Evolutionary conservation across 2,797 vertebrate genomes (phyloP), one percentile per base, ranked within the genome.

Genomic region (Cheirogaleus major): DNA sequence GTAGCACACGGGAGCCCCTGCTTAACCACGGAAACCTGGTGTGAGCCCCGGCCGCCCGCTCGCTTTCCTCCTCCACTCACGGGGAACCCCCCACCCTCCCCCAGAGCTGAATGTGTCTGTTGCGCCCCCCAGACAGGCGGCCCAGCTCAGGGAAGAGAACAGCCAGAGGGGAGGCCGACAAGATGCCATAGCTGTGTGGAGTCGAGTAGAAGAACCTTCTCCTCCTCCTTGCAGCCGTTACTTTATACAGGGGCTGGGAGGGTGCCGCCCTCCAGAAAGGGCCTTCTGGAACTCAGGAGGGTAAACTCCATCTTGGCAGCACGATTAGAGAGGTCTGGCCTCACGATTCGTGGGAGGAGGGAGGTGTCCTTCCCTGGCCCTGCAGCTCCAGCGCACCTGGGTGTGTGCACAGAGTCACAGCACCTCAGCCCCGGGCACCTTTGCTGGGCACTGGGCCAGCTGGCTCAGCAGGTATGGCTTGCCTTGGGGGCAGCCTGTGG

Each of bases 341-440:
- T 83, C 35, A 72, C 25, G 57, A n/a, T 12, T 1, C 4, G 43
- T 50, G 43, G 1, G 0, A 59, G 70, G 45, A 82, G 30, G 5
- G 1, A 12, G 3, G 4, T 2, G 5, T 23, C 41, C 50, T 50
- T 18, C 20, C n/a, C 38, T 5, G 27, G 6, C 12, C 7, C 10
- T 7, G 52, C 35, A 30, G n/a, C 75, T 38, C 4, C 4, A 50
- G 32, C 38, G 6, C 35, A n/a, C 27, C 30, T 23, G n/a, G 30
- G 50, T 18, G n/a, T 35, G 25, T 0, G 0, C 65, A 38, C 55
- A 41, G 45, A 57, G 67, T 48, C 17, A 17, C 50, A 20, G 0
- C 4, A 52, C 11, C 55, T 25, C 0, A 13, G n/a, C 12, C 25
- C 55, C 10, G 2, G 57, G 72, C 6, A 6, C 30, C 72, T 52